A percentile compares a stretch with the other conserved stretches of the same genome.
These are phyloP conservation scores for Spea multiplicata DNA, from an alignment of 2,113 vertebrate species.

Conservation along the genomic window DNA sequence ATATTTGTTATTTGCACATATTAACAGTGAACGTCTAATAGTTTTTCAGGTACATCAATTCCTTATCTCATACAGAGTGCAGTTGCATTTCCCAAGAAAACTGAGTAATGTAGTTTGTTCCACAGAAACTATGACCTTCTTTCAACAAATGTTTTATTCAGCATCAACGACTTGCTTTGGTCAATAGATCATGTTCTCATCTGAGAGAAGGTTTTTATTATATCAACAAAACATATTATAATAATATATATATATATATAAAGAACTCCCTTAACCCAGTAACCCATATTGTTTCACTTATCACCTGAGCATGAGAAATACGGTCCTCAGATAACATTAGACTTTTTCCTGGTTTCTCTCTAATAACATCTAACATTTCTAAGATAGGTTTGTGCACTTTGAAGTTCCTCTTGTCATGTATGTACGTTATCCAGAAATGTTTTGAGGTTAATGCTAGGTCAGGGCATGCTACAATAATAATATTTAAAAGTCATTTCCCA, in stretches of 20 bases:
- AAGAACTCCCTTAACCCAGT: background rate
- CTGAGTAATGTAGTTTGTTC: background rate
- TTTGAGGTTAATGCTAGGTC: conserved; percentile 11
- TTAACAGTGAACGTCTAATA: too few species aligned
- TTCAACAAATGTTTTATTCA: conserved; percentile 9
- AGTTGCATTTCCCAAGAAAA: background rate
- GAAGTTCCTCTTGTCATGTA: conserved; percentile 25
- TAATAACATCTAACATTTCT: conserved; percentile 24
- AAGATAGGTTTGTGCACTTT: conserved; percentile 18
- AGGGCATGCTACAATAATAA: conserved; percentile 5
- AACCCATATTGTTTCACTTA: conserved; percentile 26
- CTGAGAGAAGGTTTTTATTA: conserved; percentile 10
- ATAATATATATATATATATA: background rate
- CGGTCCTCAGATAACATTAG: conserved; percentile 26
- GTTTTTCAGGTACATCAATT: too few species aligned
- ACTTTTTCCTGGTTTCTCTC: conserved; percentile 15
- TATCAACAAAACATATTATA: background rate
- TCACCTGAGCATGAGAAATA: conserved; percentile 15
- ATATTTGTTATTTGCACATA: too few species aligned
- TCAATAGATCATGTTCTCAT: conserved; percentile 28
- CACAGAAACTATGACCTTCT: background rate
- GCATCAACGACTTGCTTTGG: conserved; percentile 1
- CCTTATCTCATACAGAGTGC: background rate
- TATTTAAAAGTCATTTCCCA: background rate
- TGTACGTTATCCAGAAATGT: conserved; percentile 29